phyloP scores from a whole-genome alignment of 2,888 invertebrate genomes.

The Athetis lepigone region DNA sequence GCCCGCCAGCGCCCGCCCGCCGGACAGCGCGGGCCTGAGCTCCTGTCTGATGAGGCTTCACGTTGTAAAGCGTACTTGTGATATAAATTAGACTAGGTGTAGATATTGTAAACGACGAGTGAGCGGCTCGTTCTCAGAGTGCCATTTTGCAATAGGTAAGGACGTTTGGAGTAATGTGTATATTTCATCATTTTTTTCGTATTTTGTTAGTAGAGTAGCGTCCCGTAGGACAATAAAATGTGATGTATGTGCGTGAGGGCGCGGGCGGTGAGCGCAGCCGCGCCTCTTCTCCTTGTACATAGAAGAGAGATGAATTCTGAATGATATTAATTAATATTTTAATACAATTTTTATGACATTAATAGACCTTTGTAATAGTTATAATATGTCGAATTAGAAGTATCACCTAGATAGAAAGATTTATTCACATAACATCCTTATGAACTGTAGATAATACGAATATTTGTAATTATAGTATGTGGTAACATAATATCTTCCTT shows the following conservation, averaged over 20 bases:
- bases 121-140: conserved; percentile 83
- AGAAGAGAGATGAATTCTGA: conserved; percentile 84
- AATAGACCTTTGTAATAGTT: conserved; percentile 79
- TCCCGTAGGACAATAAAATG: conserved; percentile 82
- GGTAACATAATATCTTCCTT: conserved; percentile 72
- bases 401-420: conserved; percentile 77
- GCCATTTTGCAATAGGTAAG: conserved; percentile 82
- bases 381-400: conserved; percentile 76
- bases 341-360: conserved; percentile 82
- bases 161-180: conserved; percentile 76
- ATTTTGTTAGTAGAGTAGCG: conserved; percentile 75
- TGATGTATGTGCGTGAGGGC: conserved; percentile 65
- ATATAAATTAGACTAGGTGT: conserved; percentile 87
- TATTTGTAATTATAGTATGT: conserved; percentile 66
- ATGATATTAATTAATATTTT: conserved; percentile 86
- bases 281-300: conserved; percentile 62
- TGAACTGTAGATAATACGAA: conserved; percentile 75
- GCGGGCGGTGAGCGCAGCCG: conserved; percentile 54
- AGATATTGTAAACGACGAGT: conserved; percentile 80
- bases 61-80: conserved; percentile 87
- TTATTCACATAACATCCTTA: conserved; percentile 74
- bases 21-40: conserved; percentile 53
- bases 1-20: conserved; percentile 54
- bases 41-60: conserved; percentile 81
- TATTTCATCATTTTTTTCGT: conserved; percentile 73